Evolutionary conservation across 2,888 invertebrate genomes (phyloP).

Genomic region (Ctena decussata): DNA sequence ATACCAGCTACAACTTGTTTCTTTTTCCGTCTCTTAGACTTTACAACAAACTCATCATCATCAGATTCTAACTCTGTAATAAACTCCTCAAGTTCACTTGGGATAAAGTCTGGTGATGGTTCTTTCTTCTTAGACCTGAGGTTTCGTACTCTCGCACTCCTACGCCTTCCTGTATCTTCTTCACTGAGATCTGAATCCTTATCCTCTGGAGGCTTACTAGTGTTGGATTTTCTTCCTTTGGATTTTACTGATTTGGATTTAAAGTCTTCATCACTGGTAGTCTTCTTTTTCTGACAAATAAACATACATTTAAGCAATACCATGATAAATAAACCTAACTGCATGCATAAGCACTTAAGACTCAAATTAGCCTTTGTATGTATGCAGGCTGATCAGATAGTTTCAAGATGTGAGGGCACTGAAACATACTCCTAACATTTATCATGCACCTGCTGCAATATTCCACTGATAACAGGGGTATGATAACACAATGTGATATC

Average conservation of each 20-base stretch:
- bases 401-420: too few relatives aligned
- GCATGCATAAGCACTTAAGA: too few relatives aligned
- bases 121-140: slow-evolving; percentile 21
- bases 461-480: too few relatives aligned
- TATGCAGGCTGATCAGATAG: too few relatives aligned
- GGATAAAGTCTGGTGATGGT: slow-evolving; percentile 60
- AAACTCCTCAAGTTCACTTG: slow-evolving; percentile 50
- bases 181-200: slow-evolving; percentile 39
- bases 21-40: slow-evolving; percentile 46
- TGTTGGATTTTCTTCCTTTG: slow-evolving; percentile 18
- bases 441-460: too few relatives aligned
- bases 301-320: too few relatives aligned
- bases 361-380: too few relatives aligned
- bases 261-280: slow-evolving; percentile 68
- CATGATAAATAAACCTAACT: too few relatives aligned
- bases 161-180: slow-evolving; percentile 53
- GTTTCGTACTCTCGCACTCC: slow-evolving; percentile 66
- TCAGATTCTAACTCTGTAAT: slow-evolving; percentile 54
- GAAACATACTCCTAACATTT: too few relatives aligned
- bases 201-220: slow-evolving; percentile 13
- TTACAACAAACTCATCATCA: slow-evolving; percentile 65
- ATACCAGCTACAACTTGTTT: not conserved
- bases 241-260: not conserved
- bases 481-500: too few relatives aligned
- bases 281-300: slow-evolving; percentile 74